Evolutionary conservation across 2,888 invertebrate genomes (phyloP).

Genomic region (Geotrupes spiniger): DNA sequence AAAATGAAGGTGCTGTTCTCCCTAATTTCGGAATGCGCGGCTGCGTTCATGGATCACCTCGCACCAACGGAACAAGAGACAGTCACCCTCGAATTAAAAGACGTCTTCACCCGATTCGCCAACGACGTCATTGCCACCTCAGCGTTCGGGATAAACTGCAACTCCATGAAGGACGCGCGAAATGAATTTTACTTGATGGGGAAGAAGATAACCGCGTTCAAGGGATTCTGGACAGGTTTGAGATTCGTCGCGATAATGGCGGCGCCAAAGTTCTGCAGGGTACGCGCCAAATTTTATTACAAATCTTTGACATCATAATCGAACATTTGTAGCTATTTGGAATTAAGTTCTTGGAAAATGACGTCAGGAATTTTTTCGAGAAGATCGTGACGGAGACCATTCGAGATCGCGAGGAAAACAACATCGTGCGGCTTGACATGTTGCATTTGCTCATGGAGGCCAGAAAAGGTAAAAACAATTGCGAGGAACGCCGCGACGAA

Average conservation of each 20-base stretch:
- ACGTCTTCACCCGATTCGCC: slow-evolving; percentile 50
- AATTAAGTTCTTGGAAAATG: slow-evolving; percentile 3
- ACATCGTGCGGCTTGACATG: slow-evolving; percentile 57
- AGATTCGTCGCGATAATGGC: slow-evolving; percentile 11
- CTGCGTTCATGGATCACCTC: slow-evolving; percentile 33
- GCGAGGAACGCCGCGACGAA: slow-evolving; percentile 6
- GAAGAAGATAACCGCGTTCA: slow-evolving; percentile 30
- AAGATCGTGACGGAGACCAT: slow-evolving; percentile 44
- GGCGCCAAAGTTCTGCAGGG: slow-evolving; percentile 12
- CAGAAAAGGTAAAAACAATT: slow-evolving; percentile 24
- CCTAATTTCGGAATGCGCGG: slow-evolving; percentile 33
- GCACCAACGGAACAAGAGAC: slow-evolving; percentile 24
- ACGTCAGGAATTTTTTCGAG: slow-evolving; percentile 6
- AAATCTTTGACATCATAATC: too few species aligned
- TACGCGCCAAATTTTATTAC: slow-evolving; percentile 11
- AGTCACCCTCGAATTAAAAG: slow-evolving; percentile 47
- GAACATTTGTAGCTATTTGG: slow-evolving; percentile 10
- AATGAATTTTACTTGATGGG: slow-evolving; percentile 19
- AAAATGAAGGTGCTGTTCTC: slow-evolving; percentile 44
- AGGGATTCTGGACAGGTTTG: slow-evolving; percentile 49
- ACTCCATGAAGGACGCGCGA: slow-evolving; percentile 54
- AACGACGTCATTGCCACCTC: slow-evolving; percentile 57
- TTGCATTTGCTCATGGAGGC: slow-evolving; percentile 56
- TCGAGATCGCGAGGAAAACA: slow-evolving; percentile 49
- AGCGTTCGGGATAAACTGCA: slow-evolving; percentile 55